These are phyloP conservation scores for Imbricaverruca yamaguchii DNA, from an alignment of 2,888 invertebrate genomes.

Conservation along the genomic window DNA sequence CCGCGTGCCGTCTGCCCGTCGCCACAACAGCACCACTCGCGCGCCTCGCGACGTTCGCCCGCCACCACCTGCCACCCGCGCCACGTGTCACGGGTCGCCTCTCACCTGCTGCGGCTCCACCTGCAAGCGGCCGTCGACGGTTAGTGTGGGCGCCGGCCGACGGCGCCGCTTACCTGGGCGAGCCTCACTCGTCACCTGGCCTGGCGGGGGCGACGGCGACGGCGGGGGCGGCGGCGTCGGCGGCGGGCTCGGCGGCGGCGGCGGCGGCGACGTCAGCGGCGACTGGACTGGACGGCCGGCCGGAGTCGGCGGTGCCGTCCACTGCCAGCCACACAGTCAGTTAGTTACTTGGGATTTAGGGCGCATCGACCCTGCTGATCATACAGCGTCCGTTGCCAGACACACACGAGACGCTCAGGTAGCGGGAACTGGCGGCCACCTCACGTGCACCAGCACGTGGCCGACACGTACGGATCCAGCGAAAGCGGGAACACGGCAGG, in stretches of 20 bases:
- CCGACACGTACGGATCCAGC: no score
- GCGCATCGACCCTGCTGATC: no score
- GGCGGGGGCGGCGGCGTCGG: slow-evolving; percentile 19
- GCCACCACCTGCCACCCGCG: background rate
- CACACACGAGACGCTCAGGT: no score
- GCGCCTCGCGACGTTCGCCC: background rate
- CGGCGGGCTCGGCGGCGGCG: slow-evolving; percentile 11
- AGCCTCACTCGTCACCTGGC: slow-evolving; percentile 52
- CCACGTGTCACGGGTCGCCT: background rate
- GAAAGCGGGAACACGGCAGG: slow-evolving; percentile 40
- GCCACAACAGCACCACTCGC: no score
- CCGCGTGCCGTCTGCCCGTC: no score
- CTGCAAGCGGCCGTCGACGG: background rate
- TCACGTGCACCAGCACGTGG: no score
- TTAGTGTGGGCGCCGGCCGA: background rate
- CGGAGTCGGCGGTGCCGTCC: background rate
- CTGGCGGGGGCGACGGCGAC: slow-evolving; percentile 67
- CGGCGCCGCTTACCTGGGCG: background rate
- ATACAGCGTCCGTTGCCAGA: no score
- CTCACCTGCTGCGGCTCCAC: background rate
- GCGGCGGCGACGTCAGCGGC: slow-evolving; percentile 48
- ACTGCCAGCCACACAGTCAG: background rate
- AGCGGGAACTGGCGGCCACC: no score
- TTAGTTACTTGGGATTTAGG: no score
- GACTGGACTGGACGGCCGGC: background rate